phyloP scores from a whole-genome alignment of 2,113 vertebrate genomes.

The Mormoops blainvillei region DNA sequence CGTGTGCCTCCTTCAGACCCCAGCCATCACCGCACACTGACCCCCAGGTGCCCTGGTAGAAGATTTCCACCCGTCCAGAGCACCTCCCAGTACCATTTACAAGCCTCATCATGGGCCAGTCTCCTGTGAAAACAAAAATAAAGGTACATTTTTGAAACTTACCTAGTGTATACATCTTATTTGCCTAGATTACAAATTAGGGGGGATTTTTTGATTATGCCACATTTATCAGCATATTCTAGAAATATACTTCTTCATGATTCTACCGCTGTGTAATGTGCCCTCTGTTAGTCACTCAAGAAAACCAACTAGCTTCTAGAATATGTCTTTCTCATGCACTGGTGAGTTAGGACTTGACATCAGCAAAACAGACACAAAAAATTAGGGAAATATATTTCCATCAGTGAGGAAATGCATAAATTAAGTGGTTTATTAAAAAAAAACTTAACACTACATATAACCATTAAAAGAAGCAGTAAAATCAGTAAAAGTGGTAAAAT shows the following conservation, averaged over 20 bases:
- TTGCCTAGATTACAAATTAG: neutral
- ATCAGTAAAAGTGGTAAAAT: no score
- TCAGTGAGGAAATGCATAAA: neutral
- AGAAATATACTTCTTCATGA: no score
- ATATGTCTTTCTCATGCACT: neutral
- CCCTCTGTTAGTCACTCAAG: neutral
- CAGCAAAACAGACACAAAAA: neutral
- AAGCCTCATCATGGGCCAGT: neutral
- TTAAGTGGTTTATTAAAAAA: neutral
- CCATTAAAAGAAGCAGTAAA: neutral
- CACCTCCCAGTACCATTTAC: constrained; percentile 30
- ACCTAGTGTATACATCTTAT: fast-evolving
- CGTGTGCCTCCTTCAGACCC: constrained; percentile 35
- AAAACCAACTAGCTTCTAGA: neutral
- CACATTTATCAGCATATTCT: no score
- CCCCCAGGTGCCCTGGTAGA: constrained; percentile 49
- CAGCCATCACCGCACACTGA: constrained; percentile 42
- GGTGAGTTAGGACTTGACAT: neutral
- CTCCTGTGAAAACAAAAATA: neutral
- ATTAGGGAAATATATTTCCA: neutral
- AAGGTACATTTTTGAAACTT: neutral
- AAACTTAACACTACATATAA: neutral
- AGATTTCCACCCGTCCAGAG: constrained; percentile 68
- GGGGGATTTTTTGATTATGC: neutral
- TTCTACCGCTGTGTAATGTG: neutral